phyloP scores from a whole-genome alignment of 2,113 vertebrate species.

The Helogale parvula region DNA sequence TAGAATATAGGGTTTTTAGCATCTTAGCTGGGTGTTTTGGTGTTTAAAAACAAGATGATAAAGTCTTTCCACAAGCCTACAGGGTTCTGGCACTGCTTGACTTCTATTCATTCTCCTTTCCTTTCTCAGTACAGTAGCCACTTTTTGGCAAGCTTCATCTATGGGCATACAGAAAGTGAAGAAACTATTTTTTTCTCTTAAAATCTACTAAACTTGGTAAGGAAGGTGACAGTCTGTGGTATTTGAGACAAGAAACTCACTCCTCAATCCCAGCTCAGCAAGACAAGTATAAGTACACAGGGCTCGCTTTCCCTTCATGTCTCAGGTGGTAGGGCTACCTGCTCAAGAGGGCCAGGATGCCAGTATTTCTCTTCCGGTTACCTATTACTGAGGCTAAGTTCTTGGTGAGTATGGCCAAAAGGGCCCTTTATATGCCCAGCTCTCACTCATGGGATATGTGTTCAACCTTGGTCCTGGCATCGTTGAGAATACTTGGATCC shows the following conservation, averaged over 20 bases:
- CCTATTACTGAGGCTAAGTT: neutral
- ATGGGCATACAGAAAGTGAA: neutral
- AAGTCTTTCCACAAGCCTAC: neutral
- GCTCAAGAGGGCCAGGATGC: neutral
- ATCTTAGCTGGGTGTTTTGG: neutral
- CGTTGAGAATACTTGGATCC: neutral
- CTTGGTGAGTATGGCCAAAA: neutral
- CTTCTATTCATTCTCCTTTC: neutral
- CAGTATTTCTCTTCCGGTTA: neutral
- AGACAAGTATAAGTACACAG: neutral
- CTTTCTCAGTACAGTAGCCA: neutral
- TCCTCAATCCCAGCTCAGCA: neutral
- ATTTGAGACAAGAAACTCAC: neutral
- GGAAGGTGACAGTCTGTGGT: neutral
- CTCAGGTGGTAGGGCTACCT: neutral
- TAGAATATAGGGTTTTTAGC: neutral
- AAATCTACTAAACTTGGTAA: neutral
- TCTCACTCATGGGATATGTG: too few relatives aligned
- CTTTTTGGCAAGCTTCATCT: neutral
- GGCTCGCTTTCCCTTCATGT: neutral
- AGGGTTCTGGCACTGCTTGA: neutral
- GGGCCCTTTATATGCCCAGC: neutral
- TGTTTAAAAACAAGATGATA: neutral
- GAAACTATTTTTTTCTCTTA: neutral
- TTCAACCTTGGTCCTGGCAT: neutral